Evolutionary conservation across 2,113 vertebrate genomes (phyloP).

Genomic region (Panthera uncia): DNA sequence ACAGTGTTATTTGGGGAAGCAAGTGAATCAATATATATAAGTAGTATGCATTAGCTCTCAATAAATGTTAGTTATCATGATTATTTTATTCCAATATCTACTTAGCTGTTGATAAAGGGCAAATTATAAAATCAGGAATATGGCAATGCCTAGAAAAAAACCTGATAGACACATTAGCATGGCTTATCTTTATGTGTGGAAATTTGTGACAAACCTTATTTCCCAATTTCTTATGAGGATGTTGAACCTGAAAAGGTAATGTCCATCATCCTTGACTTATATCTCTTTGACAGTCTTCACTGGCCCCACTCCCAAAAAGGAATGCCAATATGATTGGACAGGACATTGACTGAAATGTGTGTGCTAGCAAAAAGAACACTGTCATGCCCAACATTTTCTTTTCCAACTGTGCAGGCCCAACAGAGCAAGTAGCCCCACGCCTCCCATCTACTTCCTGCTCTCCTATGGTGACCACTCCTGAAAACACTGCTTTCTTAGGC

Average conservation of each 20-base stretch:
- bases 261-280: background rate
- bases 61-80: background rate
- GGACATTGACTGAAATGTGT: background rate
- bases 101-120: background rate
- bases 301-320: background rate
- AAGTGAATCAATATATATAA: background rate
- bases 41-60: background rate
- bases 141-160: background rate
- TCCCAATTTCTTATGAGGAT: background rate
- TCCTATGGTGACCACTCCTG: background rate
- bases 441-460: background rate
- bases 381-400: background rate
- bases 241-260: background rate
- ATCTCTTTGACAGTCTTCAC: background rate
- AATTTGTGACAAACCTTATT: slow-evolving; percentile 24
- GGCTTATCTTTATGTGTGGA: background rate
- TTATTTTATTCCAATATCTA: slow-evolving; percentile 17
- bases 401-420: background rate
- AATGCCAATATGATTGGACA: background rate
- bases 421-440: background rate
- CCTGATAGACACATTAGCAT: background rate
- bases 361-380: background rate
- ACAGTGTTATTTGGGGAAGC: background rate
- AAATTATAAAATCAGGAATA: slow-evolving; percentile 36
- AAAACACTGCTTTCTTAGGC: background rate